Conservation (phyloP, 2,888 invertebrate genomes). For the Autographa pulchrina region DNA sequence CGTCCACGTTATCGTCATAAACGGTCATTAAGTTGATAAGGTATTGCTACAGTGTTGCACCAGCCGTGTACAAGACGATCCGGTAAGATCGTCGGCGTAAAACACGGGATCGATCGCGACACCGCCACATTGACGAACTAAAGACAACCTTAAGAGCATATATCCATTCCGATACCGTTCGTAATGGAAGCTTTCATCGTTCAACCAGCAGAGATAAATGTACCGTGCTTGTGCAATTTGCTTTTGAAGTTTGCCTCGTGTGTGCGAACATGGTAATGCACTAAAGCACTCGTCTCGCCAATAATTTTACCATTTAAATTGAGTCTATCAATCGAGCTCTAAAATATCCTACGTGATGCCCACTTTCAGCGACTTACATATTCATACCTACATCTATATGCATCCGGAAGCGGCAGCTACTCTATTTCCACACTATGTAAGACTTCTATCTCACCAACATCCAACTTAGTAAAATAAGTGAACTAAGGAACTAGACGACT, state of each 20-base stretch:
- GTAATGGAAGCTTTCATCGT: constrained; percentile 85
- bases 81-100: constrained; percentile 56
- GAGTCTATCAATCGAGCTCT: constrained; percentile 70
- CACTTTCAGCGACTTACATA: constrained; percentile 57
- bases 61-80: constrained; percentile 38
- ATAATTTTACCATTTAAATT: constrained; percentile 77
- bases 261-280: constrained; percentile 79
- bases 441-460: constrained; percentile 39
- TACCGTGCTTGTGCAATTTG: constrained; percentile 80
- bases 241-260: constrained; percentile 79
- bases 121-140: constrained; percentile 62
- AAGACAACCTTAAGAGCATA: constrained; percentile 81
- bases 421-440: constrained; percentile 42
- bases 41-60: constrained; percentile 34
- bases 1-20: constrained; percentile 26
- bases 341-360: constrained; percentile 65
- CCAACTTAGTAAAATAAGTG: constrained; percentile 53
- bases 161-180: constrained; percentile 78
- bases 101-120: constrained; percentile 66
- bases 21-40: constrained; percentile 48
- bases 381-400: constrained; percentile 58
- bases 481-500: constrained; percentile 53
- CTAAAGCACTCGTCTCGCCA: constrained; percentile 71
- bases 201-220: constrained; percentile 79
- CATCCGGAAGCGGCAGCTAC: constrained; percentile 36